Evolutionary conservation across 2,797 vertebrate species (phyloP).

Genomic region (Phataginus tricuspis): DNA sequence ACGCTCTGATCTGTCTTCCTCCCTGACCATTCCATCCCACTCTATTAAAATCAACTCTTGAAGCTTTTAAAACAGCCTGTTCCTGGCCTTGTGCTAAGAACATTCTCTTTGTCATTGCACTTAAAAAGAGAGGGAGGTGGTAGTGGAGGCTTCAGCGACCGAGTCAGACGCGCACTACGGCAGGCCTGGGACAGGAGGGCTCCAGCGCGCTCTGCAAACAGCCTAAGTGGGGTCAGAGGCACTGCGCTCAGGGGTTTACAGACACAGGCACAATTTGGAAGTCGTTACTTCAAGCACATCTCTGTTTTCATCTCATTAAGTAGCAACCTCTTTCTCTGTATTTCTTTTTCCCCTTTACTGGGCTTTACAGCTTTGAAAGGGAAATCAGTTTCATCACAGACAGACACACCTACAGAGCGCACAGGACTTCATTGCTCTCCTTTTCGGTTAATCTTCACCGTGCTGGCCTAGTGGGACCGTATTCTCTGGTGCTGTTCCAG

Average conservation of each 20-base stretch:
- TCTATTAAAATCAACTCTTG: not conserved
- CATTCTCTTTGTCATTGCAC: not conserved
- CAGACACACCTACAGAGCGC: not conserved
- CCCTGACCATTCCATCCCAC: not conserved
- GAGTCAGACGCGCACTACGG: not conserved
- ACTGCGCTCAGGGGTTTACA: not conserved
- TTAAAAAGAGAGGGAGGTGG: not conserved
- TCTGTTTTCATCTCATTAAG: slow-evolving; percentile 37
- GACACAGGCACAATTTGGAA: not conserved
- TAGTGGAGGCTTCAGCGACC: not conserved
- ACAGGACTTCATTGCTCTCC: not conserved
- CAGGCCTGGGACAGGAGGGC: not conserved
- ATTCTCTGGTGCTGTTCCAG: not conserved
- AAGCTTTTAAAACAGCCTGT: slow-evolving; percentile 1
- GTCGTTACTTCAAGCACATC: not conserved
- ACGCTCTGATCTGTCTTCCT: not conserved
- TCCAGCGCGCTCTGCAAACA: not conserved
- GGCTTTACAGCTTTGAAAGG: slow-evolving; percentile 25
- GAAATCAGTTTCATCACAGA: not conserved
- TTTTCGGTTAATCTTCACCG: slow-evolving; percentile 19
- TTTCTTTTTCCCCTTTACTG: not conserved
- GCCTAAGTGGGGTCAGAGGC: not conserved
- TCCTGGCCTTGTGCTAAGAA: not conserved
- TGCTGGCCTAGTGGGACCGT: not conserved
- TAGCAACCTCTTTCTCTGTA: not conserved